Evolutionary conservation across 2,797 vertebrate genomes (phyloP).

Genomic region (Buceros bicornis): DNA sequence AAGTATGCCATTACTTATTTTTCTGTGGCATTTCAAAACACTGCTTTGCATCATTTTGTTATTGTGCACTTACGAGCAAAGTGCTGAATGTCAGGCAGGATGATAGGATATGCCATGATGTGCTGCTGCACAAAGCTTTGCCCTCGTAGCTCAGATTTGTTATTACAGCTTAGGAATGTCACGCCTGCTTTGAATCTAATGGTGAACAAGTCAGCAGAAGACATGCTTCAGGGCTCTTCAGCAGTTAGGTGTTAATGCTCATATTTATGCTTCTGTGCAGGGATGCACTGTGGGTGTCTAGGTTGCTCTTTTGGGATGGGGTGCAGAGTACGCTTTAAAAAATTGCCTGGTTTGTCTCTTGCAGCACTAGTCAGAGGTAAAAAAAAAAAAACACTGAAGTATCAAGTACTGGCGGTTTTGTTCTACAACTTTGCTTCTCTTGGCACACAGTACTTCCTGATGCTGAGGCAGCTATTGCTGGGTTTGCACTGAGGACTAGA

Average conservation of each 20-base stretch:
- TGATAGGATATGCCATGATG: background rate
- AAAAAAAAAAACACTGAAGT: background rate
- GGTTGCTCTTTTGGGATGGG: background rate
- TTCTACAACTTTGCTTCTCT: background rate
- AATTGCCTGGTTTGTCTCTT: background rate
- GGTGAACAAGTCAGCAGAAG: background rate
- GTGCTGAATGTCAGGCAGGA: background rate
- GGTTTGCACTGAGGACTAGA: background rate
- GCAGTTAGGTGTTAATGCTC: background rate
- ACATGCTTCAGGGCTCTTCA: background rate
- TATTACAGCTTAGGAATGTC: background rate
- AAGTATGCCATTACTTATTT: background rate
- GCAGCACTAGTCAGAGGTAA: background rate
- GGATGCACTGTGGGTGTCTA: background rate
- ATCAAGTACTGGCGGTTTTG: background rate
- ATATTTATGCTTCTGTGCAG: background rate
- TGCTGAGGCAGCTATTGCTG: background rate
- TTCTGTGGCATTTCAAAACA: background rate
- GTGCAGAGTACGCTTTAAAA: background rate
- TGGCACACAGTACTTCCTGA: accelerated
- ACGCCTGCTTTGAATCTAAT: background rate
- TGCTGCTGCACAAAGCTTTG: background rate
- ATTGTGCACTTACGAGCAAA: accelerated
- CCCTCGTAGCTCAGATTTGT: background rate
- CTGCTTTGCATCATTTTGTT: background rate